A percentile compares a stretch with the other conserved stretches of the same genome.
Conservation (phyloP, 2,797 vertebrate genomes). For the Steatocranus sp. region DNA sequence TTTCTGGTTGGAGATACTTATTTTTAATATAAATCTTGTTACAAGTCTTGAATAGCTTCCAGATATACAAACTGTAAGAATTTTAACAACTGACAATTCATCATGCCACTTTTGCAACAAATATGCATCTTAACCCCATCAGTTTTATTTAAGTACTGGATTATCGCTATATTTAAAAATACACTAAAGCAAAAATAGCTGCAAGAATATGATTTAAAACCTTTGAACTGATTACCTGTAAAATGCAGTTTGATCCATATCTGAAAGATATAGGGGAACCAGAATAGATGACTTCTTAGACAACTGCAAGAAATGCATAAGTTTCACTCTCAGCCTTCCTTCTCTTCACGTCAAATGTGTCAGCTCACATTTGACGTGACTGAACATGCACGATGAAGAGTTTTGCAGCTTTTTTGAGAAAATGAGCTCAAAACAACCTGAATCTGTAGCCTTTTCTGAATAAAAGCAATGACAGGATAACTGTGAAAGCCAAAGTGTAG, state of each 20-base stretch:
- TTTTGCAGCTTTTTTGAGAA: background rate
- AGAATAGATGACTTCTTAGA: background rate
- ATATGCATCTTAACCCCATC: background rate
- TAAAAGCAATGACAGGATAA: background rate
- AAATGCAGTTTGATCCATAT: background rate
- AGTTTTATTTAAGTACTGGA: background rate
- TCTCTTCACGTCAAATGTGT: background rate
- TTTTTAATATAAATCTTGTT: background rate
- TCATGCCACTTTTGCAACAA: background rate
- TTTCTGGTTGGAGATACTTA: background rate
- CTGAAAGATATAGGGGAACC: background rate
- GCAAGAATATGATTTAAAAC: background rate
- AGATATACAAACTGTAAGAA: background rate
- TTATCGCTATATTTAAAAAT: background rate
- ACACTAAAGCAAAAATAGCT: background rate
- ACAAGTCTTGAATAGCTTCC: background rate
- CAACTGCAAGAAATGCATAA: background rate
- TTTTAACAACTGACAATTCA: background rate
- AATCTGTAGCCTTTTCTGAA: background rate
- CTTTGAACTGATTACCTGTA: background rate
- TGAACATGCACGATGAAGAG: background rate
- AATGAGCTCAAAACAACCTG: background rate
- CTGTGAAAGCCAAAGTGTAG: background rate
- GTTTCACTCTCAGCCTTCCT: rapidly evolving
- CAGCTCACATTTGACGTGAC: background rate